Conservation (phyloP, 2,888 invertebrate species). For the Aromia moschata region DNA sequence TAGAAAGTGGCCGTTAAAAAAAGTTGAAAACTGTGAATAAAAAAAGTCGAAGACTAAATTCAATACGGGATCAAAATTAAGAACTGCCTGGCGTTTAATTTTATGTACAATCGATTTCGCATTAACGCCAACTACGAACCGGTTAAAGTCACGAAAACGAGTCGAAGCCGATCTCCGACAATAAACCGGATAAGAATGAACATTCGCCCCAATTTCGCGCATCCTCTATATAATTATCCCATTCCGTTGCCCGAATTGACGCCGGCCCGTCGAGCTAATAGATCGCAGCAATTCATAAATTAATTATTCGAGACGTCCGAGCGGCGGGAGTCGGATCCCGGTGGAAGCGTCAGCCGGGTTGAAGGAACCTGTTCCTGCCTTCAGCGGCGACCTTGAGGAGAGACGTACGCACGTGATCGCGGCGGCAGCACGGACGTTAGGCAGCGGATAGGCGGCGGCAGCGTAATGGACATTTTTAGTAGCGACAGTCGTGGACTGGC, state of each 20-base stretch:
- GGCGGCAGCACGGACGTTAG: background rate
- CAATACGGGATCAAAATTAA: no score
- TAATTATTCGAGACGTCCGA: conserved; percentile 43
- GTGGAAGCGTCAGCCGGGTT: conserved; percentile 36
- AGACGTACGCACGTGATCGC: conserved; percentile 21
- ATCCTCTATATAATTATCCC: background rate
- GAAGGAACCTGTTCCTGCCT: conserved; percentile 42
- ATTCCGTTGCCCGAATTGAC: background rate
- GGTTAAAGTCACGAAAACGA: no score
- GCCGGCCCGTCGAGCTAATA: conserved; percentile 3
- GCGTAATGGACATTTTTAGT: background rate
- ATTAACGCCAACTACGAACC: no score
- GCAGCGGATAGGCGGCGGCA: background rate
- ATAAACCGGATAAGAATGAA: no score
- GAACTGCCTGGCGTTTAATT: no score
- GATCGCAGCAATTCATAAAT: conserved; percentile 36
- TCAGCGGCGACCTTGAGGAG: conserved; percentile 19
- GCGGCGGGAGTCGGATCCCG: conserved; percentile 35
- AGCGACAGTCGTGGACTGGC: no score
- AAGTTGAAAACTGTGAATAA: no score
- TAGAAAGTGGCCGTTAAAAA: no score
- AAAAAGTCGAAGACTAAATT: no score
- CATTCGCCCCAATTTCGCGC: background rate
- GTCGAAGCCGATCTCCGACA: no score
- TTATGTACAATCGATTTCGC: no score